Percentiles rank a stretch among this genome's conserved stretches.
phyloP scores from a whole-genome alignment of 2,888 invertebrate species.

The Ischnura elegans region DNA sequence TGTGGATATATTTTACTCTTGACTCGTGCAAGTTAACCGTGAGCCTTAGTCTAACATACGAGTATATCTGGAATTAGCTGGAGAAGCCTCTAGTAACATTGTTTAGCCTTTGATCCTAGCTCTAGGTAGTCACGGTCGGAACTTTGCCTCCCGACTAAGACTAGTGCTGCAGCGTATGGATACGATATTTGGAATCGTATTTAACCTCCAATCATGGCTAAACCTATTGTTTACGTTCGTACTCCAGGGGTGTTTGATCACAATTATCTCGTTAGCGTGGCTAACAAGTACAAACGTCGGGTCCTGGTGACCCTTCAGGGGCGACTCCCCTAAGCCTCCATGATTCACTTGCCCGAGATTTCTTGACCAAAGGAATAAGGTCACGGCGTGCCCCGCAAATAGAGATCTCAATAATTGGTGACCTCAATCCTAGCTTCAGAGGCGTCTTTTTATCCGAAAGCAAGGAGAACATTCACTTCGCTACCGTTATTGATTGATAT shows the following conservation, averaged over 20 bases:
- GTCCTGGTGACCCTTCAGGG: background rate
- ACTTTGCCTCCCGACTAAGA: background rate
- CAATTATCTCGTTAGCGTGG: background rate
- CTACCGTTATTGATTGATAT: too few species aligned
- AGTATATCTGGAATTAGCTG: background rate
- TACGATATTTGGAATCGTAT: background rate
- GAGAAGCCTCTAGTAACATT: background rate
- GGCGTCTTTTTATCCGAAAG: too few species aligned
- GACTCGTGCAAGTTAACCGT: too few species aligned
- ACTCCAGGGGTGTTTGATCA: too few species aligned
- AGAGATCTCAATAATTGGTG: background rate
- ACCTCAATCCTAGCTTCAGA: background rate
- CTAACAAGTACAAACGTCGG: background rate
- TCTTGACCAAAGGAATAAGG: background rate
- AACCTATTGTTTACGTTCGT: background rate
- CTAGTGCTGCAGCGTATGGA: background rate
- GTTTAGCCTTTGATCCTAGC: background rate
- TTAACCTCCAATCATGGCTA: background rate
- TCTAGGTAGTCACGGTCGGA: background rate
- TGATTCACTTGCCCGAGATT: background rate
- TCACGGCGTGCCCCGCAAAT: background rate
- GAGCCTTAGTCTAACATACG: background rate
- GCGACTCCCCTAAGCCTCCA: background rate
- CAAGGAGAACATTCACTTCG: too few species aligned
- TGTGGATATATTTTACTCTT: too few species aligned